Evolutionary conservation across 1,140 invertebrate species (phyloP), one percentile per base, ranked within the genome.

Genomic region (Ceratina calcarata): DNA sequence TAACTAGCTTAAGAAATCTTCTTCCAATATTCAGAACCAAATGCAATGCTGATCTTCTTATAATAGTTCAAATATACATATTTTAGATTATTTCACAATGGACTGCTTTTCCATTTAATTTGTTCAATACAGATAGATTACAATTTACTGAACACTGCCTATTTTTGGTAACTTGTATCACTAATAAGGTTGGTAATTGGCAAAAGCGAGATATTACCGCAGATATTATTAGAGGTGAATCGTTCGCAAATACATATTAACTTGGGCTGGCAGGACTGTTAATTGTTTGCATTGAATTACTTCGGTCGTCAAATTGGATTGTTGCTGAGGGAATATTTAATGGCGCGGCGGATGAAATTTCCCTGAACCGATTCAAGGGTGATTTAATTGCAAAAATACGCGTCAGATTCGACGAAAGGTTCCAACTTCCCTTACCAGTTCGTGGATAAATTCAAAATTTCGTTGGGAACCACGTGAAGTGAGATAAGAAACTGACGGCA

Each of bases 231-330:
- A 61, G 57, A 71, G 24, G 55, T 32, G 58, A 60, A 45, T 10
- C 3, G 1, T 7, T 24, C 49, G 24, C 61, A 71, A 61, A 71
- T 61, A 49, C 37, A 15, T 49, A 61, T 71, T 20, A 18, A 61
- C 16, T 22, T 0, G 7, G 4, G 32, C 49, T 57, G n/a, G 15
- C 16, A 20, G 22, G 57, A 58, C 32, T 32, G n/a, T 69, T 69
- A 61, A 71, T 61, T 45, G 37, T 61, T 71, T 61, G 57, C 15
- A 37, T 71, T 24, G 13, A 71, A 61, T 71, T 60, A 60, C 37
- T 71, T 61, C 20, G n/a, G 6, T 24, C 20, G 10, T 61, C 58
- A 18, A 13, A 22, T 49, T 32, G 20, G 57, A 7, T 71, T 16
- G 32, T 60, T 60, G 70, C 45, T 1, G 37, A 45, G 37, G 10